Conservation (phyloP, 2,888 invertebrate genomes). For the Orthosia cruda region DNA sequence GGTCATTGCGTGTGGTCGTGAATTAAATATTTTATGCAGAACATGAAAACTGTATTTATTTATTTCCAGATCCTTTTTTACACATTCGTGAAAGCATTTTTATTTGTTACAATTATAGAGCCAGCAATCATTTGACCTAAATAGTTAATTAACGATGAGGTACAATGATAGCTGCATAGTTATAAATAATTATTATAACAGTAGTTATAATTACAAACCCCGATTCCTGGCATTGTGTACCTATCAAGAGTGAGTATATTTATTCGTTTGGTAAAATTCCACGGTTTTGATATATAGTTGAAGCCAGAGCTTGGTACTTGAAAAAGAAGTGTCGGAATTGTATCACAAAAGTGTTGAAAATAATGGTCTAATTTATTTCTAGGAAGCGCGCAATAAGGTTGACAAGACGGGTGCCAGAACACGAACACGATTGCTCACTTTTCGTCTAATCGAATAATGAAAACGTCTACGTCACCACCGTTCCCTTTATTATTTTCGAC, state of each 20-base stretch:
- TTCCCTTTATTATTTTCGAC: slow-evolving; percentile 61
- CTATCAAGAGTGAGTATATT: not conserved
- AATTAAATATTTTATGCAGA: not conserved
- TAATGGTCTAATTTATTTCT: slow-evolving; percentile 6
- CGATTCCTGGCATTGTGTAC: not conserved
- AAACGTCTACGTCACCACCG: slow-evolving; percentile 55
- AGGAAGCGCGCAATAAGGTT: slow-evolving; percentile 11
- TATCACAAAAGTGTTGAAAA: not conserved
- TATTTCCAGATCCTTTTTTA: not conserved
- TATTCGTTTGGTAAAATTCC: not conserved
- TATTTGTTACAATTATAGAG: slow-evolving; percentile 7
- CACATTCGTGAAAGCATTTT: slow-evolving; percentile 1
- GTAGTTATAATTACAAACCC: slow-evolving; percentile 6
- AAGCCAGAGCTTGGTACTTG: not conserved
- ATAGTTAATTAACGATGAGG: slow-evolving; percentile 14
- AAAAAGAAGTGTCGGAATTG: not conserved
- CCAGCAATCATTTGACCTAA: slow-evolving; percentile 14
- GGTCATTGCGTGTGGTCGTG: slow-evolving; percentile 23
- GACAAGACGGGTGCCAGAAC: slow-evolving; percentile 23
- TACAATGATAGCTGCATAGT: not conserved
- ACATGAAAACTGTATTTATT: not conserved
- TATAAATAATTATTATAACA: slow-evolving; percentile 5
- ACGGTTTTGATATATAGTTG: not conserved
- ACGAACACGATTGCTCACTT: slow-evolving; percentile 41
- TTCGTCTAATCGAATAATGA: slow-evolving; percentile 59